Evolutionary conservation across 1,140 invertebrate genomes (phyloP).

Genomic region (Cylas formicarius): DNA sequence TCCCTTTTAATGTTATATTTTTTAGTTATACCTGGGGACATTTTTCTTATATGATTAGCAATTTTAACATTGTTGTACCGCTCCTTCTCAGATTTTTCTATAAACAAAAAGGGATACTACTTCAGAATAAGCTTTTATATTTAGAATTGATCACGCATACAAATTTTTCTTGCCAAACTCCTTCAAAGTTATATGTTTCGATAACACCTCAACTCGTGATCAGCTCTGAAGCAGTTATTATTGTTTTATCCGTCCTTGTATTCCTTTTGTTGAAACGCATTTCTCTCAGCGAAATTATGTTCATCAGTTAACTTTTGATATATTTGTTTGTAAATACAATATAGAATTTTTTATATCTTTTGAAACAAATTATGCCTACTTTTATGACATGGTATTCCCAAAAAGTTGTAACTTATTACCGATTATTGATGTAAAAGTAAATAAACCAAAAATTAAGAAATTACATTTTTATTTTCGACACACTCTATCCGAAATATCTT

Average conservation of each 20-base stretch:
- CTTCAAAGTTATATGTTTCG: no score
- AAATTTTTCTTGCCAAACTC: no score
- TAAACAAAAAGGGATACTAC: no score
- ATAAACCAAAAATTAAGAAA: constrained; percentile 22
- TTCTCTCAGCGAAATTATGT: constrained; percentile 10
- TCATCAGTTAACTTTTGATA: constrained; percentile 18
- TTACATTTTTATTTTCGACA: constrained; percentile 7
- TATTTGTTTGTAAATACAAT: constrained; percentile 26
- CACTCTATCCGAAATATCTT: no score
- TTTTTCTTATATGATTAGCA: no score
- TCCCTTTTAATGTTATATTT: no score
- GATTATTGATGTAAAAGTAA: constrained; percentile 25
- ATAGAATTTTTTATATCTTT: constrained; percentile 24
- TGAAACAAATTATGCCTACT: constrained; percentile 22
- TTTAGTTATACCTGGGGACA: no score
- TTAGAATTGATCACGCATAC: no score
- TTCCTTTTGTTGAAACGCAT: constrained; percentile 16
- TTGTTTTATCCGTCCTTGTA: constrained; percentile 21
- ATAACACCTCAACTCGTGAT: no score
- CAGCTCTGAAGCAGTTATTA: constrained; percentile 16
- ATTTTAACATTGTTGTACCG: no score
- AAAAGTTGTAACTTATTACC: constrained; percentile 24
- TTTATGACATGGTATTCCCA: constrained; percentile 24
- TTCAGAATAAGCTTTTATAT: no score
- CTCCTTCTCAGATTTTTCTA: no score